phyloP scores from a whole-genome alignment of 1,140 invertebrate genomes.

The Tachypleus tridentatus region DNA sequence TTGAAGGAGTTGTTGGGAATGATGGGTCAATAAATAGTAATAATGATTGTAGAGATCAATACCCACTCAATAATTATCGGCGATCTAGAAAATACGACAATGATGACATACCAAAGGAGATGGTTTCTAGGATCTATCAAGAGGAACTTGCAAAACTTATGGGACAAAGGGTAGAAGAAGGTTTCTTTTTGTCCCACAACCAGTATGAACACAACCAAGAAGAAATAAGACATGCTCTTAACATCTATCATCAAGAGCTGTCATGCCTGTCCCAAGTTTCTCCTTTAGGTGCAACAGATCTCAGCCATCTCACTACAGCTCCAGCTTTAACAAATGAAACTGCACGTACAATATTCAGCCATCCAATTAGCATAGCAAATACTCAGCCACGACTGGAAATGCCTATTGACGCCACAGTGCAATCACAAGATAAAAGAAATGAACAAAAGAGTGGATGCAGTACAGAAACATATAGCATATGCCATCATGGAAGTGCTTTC shows the following conservation, averaged over 20 bases:
- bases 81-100: slow-evolving; percentile 46
- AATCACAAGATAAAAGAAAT: not conserved
- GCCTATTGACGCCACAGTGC: slow-evolving; percentile 15
- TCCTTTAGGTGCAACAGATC: slow-evolving; percentile 1
- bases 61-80: not conserved
- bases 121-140: slow-evolving; percentile 92
- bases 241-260: slow-evolving; percentile 82
- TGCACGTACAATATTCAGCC: too few species aligned
- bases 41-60: not conserved
- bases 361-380: too few species aligned
- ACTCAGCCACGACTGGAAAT: slow-evolving; percentile 3
- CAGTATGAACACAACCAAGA: slow-evolving; percentile 59
- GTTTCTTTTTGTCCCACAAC: slow-evolving; percentile 20
- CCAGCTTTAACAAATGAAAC: too few species aligned
- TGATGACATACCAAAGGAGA: slow-evolving; percentile 92
- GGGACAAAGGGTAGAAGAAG: slow-evolving; percentile 38
- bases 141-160: slow-evolving; percentile 89
- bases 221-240: slow-evolving; percentile 73
- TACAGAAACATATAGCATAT: slow-evolving; percentile 3
- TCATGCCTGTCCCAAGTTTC: slow-evolving; percentile 51
- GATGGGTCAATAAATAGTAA: not conserved
- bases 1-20: not conserved
- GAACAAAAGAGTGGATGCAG: slow-evolving; percentile 4
- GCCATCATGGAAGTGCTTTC: slow-evolving; percentile 67
- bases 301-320: too few species aligned